Evolutionary conservation across 1,140 invertebrate genomes (phyloP).

Genomic region (Camponotus floridanus): DNA sequence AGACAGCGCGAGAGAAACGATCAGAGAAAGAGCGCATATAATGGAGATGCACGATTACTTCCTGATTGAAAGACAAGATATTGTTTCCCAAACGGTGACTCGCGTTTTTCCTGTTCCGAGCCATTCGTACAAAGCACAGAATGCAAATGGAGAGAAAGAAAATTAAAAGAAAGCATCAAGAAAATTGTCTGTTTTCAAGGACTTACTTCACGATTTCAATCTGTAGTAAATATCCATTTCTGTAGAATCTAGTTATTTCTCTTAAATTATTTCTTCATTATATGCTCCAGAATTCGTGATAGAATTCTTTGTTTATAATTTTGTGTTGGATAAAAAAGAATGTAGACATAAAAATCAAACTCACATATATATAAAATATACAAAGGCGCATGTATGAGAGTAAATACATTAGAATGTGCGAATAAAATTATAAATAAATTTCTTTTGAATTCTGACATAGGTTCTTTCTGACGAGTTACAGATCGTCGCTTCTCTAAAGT

Average conservation of each 20-base stretch:
- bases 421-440: too few relatives aligned
- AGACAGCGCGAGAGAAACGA: too few relatives aligned
- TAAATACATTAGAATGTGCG: too few relatives aligned
- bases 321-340: too few relatives aligned
- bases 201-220: slow-evolving; percentile 14
- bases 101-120: neutral
- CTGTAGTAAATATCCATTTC: neutral
- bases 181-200: slow-evolving; percentile 46
- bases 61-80: slow-evolving; percentile 14
- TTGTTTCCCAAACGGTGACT: neutral
- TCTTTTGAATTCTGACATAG: too few relatives aligned
- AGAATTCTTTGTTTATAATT: too few relatives aligned
- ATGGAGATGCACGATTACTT: slow-evolving; percentile 17
- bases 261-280: neutral
- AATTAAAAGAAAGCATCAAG: slow-evolving; percentile 4
- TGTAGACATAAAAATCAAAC: too few relatives aligned
- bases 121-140: neutral
- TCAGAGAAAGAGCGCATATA: neutral
- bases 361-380: too few relatives aligned
- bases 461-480: too few relatives aligned
- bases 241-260: neutral
- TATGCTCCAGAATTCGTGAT: too few relatives aligned
- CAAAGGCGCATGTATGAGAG: too few relatives aligned
- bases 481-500: too few relatives aligned
- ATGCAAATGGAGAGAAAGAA: slow-evolving; percentile 24